Percentiles rank a stretch among this genome's conserved stretches.
phyloP scores from a whole-genome alignment of 2,113 vertebrate genomes.

The Neolamprologus cancellatus region DNA sequence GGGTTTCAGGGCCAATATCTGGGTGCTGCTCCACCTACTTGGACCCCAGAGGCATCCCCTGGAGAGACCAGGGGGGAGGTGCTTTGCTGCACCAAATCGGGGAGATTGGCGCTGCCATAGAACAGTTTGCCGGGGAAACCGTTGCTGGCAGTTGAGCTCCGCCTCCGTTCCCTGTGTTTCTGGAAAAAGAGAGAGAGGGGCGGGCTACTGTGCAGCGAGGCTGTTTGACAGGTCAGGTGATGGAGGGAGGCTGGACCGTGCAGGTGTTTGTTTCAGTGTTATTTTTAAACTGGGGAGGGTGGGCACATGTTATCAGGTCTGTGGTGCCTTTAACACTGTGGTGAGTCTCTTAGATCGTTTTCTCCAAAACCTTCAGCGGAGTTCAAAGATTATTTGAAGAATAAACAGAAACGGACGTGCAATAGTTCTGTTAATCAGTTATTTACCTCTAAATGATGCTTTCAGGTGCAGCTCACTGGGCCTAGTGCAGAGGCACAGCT shows the following conservation, averaged over 20 bases:
- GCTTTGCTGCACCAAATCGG: conserved; percentile 95
- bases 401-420: background rate
- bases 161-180: conserved; percentile 86
- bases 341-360: background rate
- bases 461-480: rapidly evolving
- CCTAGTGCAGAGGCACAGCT: rapidly evolving
- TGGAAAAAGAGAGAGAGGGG: conserved; percentile 77
- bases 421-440: rapidly evolving
- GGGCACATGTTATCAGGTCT: background rate
- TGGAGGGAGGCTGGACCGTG: background rate
- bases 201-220: conserved; percentile 36
- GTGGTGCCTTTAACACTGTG: background rate
- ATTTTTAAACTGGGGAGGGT: background rate
- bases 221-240: conserved; percentile 25
- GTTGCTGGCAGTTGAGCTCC: conserved; percentile 86
- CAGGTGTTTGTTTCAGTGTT: background rate
- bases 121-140: conserved; percentile 90
- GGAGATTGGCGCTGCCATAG: conserved; percentile 88
- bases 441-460: background rate
- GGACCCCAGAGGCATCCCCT: conserved; percentile 81
- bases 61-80: conserved; percentile 85
- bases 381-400: background rate
- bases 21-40: conserved; percentile 81
- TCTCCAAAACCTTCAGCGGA: background rate
- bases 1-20: background rate